These are phyloP conservation scores for Ectemnius lituratus DNA, from an alignment of 2,888 invertebrate genomes.

Conservation along the genomic window DNA sequence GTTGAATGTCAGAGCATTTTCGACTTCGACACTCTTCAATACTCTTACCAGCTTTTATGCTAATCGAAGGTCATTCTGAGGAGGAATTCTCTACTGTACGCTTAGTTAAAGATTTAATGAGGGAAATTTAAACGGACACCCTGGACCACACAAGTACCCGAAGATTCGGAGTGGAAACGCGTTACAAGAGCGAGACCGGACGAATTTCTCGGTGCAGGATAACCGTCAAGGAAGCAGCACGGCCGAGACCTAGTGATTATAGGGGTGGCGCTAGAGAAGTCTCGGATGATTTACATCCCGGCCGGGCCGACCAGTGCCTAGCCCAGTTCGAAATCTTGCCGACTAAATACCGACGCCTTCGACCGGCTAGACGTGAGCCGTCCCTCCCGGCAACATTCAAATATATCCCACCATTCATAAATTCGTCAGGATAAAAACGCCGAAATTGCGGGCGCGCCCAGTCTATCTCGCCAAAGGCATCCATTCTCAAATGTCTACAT, in stretches of 20 bases:
- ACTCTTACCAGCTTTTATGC: too few species aligned
- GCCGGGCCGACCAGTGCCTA: conserved; percentile 52
- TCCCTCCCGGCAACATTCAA: conserved; percentile 77
- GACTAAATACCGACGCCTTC: conserved; percentile 66
- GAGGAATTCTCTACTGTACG: too few species aligned
- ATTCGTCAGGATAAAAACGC: conserved; percentile 72
- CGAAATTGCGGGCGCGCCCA: conserved; percentile 64
- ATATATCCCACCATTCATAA: conserved; percentile 76
- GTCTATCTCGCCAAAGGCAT: conserved; percentile 18
- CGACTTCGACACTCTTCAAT: too few species aligned
- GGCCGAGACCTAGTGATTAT: conserved; percentile 72
- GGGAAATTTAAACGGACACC: too few species aligned
- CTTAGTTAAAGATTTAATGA: too few species aligned
- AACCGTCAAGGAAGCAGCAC: conserved; percentile 56
- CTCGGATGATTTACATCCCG: conserved; percentile 75
- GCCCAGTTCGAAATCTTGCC: conserved; percentile 72
- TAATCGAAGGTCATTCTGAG: too few species aligned
- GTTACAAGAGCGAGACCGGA: conserved; percentile 32
- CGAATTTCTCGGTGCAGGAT: conserved; percentile 47
- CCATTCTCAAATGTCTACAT: conserved; percentile 33
- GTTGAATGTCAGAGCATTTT: too few species aligned
- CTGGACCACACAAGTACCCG: conserved; percentile 37
- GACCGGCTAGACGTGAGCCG: conserved; percentile 72
- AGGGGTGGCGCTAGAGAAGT: conserved; percentile 76
- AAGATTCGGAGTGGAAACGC: conserved; percentile 27